Percentiles rank a stretch among this genome's conserved stretches.
phyloP scores from a whole-genome alignment of 1,140 invertebrate genomes.

The Penaeus indicus region DNA sequence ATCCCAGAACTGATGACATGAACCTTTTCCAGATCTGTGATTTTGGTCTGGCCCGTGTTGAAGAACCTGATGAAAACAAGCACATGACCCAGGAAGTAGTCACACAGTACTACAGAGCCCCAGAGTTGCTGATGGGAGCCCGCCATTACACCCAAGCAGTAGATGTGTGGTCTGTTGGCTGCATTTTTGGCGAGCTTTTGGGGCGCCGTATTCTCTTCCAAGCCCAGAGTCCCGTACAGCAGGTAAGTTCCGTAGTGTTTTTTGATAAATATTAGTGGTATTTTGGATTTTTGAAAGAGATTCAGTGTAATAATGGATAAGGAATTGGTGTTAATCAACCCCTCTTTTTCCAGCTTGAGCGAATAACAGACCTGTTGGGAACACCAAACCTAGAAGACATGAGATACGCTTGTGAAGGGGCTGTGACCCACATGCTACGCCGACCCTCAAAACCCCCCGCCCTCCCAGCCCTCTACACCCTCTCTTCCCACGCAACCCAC shows the following conservation, averaged over 20 bases:
- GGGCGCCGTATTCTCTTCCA: constrained; percentile 97
- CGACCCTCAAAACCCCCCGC: constrained; percentile 89
- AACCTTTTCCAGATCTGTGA: constrained; percentile 87
- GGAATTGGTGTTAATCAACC: no score
- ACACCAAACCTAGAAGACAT: constrained; percentile 97
- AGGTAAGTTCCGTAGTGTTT: constrained; percentile 36
- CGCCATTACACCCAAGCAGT: constrained; percentile 97
- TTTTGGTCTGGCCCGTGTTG: constrained; percentile 94
- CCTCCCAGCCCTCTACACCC: constrained; percentile 89
- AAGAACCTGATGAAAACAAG: constrained; percentile 90
- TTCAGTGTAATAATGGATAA: no score
- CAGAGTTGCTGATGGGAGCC: constrained; percentile 98
- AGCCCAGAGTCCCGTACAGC: constrained; percentile 67
- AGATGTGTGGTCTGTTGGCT: constrained; percentile 99
- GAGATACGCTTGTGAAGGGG: constrained; percentile 95
- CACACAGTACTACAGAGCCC: constrained; percentile 98
- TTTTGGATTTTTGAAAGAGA: no score
- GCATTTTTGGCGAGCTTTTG: constrained; percentile 97
- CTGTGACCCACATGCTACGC: constrained; percentile 91
- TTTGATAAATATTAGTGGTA: no score
- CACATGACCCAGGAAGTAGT: constrained; percentile 99
- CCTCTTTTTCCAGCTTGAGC: constrained; percentile 78
- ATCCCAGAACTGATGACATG: no score
- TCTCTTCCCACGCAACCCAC: constrained; percentile 92
- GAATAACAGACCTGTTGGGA: constrained; percentile 96